These are phyloP conservation scores for Lutraria lutraria DNA, from an alignment of 2,888 invertebrate genomes.

Conservation along the genomic window DNA sequence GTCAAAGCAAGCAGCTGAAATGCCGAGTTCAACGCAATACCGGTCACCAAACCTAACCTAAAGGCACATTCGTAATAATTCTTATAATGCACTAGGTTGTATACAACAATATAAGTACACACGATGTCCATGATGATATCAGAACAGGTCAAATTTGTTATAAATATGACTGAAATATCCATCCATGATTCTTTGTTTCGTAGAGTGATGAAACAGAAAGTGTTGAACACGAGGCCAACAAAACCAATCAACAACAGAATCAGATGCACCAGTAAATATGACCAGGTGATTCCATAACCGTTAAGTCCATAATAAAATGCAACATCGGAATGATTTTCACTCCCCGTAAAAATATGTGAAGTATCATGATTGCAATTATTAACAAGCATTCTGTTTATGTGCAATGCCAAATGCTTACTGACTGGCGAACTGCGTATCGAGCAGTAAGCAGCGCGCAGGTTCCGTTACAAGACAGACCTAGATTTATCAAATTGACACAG, in stretches of 20 bases:
- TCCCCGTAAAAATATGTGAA: neutral
- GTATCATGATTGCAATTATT: neutral
- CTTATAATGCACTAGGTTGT: conserved; percentile 55
- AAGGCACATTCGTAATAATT: conserved; percentile 60
- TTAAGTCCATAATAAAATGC: conserved; percentile 45
- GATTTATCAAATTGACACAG: too few relatives aligned
- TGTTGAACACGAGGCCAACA: conserved; percentile 35
- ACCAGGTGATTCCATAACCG: conserved; percentile 55
- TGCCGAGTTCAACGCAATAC: conserved; percentile 41
- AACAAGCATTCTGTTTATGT: neutral
- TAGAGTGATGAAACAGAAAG: conserved; percentile 30
- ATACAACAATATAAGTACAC: conserved; percentile 44
- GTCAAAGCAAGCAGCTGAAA: conserved; percentile 47
- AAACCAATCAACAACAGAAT: conserved; percentile 3
- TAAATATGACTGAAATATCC: conserved; percentile 47
- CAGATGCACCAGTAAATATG: conserved; percentile 44
- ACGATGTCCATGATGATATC: conserved; percentile 43
- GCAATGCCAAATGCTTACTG: too few relatives aligned
- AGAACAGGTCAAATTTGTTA: conserved; percentile 45
- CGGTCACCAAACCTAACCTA: conserved; percentile 31
- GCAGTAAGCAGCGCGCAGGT: too few relatives aligned
- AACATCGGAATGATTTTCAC: neutral
- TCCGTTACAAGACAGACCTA: too few relatives aligned
- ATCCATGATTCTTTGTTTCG: neutral
- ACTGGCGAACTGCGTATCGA: too few relatives aligned